A percentile compares a stretch with the other conserved stretches of the same genome.
phyloP scores from a whole-genome alignment of 1,140 invertebrate genomes.

The Dysdera silvatica region DNA sequence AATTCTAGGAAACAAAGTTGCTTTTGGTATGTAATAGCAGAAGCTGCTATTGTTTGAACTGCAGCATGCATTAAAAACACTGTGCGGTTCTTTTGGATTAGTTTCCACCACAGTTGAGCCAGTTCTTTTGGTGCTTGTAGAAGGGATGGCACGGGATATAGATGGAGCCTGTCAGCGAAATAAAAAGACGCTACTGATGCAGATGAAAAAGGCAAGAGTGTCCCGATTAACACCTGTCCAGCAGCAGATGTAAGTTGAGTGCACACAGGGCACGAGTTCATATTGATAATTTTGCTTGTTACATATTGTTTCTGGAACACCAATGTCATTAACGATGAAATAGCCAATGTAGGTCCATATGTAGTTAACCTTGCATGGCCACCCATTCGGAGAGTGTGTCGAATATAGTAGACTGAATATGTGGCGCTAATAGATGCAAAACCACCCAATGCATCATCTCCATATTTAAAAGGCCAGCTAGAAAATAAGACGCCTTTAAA shows the following conservation, averaged over 20 bases:
- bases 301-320: neutral
- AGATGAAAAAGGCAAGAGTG: neutral
- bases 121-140: slow-evolving; percentile 8
- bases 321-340: neutral
- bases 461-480: slow-evolving; percentile 15
- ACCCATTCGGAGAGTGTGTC: slow-evolving; percentile 6
- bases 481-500: too few species aligned
- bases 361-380: slow-evolving; percentile 4
- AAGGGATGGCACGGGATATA: slow-evolving; percentile 17
- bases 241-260: neutral
- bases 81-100: slow-evolving; percentile 1
- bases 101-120: neutral
- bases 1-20: too few species aligned
- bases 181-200: slow-evolving; percentile 7
- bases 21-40: neutral
- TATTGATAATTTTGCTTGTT: neutral
- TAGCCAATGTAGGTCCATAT: neutral
- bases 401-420: neutral
- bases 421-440: neutral
- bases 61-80: neutral
- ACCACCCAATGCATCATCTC: neutral
- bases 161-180: slow-evolving; percentile 5
- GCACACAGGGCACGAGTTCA: neutral
- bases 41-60: neutral
- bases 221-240: neutral